Percentiles rank a stretch among this genome's conserved stretches.
Conservation (phyloP, 1,140 invertebrate species). For the Mactra quadrangularis region DNA sequence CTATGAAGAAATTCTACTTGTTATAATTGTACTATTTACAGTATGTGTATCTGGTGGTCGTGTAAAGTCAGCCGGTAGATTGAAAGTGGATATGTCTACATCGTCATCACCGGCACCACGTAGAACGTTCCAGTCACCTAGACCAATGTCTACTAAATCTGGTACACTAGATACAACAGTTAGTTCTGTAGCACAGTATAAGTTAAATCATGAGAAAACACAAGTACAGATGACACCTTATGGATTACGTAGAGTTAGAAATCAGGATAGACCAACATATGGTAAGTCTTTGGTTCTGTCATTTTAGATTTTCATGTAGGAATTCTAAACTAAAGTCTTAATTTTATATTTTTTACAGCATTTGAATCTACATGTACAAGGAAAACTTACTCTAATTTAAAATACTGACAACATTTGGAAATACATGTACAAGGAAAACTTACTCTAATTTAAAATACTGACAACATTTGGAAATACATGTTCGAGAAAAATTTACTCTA, state of each 20-base stretch:
- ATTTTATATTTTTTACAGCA: too few relatives aligned
- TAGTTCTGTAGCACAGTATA: slow-evolving; percentile 50
- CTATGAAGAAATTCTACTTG: too few relatives aligned
- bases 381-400: too few relatives aligned
- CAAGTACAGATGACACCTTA: slow-evolving; percentile 60
- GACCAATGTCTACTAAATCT: slow-evolving; percentile 28
- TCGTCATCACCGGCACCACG: slow-evolving; percentile 1
- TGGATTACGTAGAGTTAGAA: slow-evolving; percentile 53
- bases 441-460: too few relatives aligned
- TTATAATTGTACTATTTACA: slow-evolving; percentile 12
- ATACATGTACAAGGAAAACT: too few relatives aligned
- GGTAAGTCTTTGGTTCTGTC: slow-evolving; percentile 15
- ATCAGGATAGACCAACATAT: slow-evolving; percentile 57
- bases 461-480: too few relatives aligned
- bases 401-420: too few relatives aligned
- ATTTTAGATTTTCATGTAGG: too few relatives aligned
- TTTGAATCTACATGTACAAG: too few relatives aligned
- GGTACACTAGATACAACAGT: slow-evolving; percentile 2
- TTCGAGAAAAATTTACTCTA: too few relatives aligned
- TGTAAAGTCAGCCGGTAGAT: slow-evolving; percentile 46
- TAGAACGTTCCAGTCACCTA: slow-evolving; percentile 34
- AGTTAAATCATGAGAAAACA: slow-evolving; percentile 48
- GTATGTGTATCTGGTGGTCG: slow-evolving; percentile 53
- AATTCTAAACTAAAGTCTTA: too few relatives aligned
- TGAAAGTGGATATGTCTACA: slow-evolving; percentile 14